Evolutionary conservation across 2,113 vertebrate species (phyloP).

Genomic region (Phrynocephalus versicolor): DNA sequence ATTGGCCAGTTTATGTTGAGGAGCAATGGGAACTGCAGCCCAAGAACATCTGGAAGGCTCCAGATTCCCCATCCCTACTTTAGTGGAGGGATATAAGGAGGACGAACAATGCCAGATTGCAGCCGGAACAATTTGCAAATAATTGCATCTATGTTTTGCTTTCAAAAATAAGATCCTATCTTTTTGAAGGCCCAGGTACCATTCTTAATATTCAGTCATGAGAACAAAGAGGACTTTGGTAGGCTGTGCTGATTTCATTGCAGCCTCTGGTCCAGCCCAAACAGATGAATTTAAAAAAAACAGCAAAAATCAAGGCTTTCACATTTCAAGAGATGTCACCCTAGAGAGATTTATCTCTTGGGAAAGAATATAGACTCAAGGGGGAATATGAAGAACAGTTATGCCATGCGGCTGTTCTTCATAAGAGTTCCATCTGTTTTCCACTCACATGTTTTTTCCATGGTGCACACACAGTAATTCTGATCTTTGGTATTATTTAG

Average conservation of each 20-base stretch:
- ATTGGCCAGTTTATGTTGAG: neutral
- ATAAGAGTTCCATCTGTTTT: slow-evolving; percentile 32
- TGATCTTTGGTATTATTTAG: slow-evolving; percentile 22
- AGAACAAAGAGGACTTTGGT: neutral
- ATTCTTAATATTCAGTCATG: neutral
- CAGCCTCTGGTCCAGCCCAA: neutral
- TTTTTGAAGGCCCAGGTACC: neutral
- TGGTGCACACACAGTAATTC: neutral
- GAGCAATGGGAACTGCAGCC: neutral
- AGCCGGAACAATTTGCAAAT: neutral
- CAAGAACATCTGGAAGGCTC: neutral
- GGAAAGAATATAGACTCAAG: slow-evolving; percentile 23
- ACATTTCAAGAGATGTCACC: neutral
- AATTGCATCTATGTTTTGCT: neutral
- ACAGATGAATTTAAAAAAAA: neutral
- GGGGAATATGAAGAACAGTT: slow-evolving; percentile 1
- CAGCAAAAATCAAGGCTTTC: neutral
- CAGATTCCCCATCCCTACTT: neutral
- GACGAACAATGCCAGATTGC: neutral
- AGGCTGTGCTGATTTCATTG: neutral
- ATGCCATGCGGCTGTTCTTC: slow-evolving; percentile 7
- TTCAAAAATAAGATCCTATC: neutral
- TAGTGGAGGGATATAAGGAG: neutral
- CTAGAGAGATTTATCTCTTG: slow-evolving; percentile 16
- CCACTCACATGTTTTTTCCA: slow-evolving; percentile 11